phyloP scores from a whole-genome alignment of 2,113 vertebrate genomes.

The Patagioenas fasciata region DNA sequence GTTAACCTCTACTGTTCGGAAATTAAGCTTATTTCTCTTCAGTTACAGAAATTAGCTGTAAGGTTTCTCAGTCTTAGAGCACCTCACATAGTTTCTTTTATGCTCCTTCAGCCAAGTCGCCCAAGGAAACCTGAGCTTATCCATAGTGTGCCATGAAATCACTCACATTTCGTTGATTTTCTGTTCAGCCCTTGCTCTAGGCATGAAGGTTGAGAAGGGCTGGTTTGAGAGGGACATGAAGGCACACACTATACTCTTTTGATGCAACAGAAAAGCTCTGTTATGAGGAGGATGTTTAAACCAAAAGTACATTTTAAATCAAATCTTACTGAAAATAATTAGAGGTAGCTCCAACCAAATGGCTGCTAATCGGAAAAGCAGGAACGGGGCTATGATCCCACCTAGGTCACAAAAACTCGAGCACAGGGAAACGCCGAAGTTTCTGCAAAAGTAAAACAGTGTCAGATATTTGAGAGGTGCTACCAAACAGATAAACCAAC shows the following conservation, averaged over 20 bases:
- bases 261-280: not conserved
- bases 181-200: not conserved
- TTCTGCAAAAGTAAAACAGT: conserved; percentile 75
- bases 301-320: not conserved
- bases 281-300: not conserved
- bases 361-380: conserved; percentile 87
- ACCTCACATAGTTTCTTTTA: not conserved
- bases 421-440: conserved; percentile 90
- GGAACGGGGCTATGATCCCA: conserved; percentile 87
- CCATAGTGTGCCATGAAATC: not conserved
- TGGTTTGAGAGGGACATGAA: not conserved
- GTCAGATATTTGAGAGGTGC: not conserved
- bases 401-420: conserved; percentile 89
- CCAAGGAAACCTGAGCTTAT: not conserved
- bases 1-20: not conserved
- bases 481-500: not conserved
- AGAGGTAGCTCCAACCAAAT: conserved; percentile 92
- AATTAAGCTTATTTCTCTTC: not conserved
- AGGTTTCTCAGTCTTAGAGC: not conserved
- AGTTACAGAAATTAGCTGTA: not conserved
- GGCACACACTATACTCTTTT: not conserved
- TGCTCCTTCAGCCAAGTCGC: not conserved
- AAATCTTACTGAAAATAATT: conserved; percentile 88
- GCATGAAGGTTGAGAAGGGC: accelerated
- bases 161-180: not conserved